A percentile compares a stretch with the other conserved stretches of the same genome.
Conservation (phyloP, 2,113 vertebrate genomes). For the Oxyura jamaicensis region DNA sequence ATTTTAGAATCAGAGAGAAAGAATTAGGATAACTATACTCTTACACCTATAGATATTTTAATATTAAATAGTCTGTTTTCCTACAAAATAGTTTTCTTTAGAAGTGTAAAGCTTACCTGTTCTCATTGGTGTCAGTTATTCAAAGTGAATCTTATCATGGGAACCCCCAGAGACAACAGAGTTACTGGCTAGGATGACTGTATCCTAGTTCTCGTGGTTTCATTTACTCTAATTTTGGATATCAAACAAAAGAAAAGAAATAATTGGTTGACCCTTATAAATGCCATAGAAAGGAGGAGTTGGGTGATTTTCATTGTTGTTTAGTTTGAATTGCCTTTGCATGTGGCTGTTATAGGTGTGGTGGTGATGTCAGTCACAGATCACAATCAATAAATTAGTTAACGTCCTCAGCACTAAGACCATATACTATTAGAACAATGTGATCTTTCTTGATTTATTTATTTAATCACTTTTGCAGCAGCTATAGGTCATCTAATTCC, state of each 20-base stretch:
- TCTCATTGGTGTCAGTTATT: background rate
- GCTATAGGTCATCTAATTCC: background rate
- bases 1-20: background rate
- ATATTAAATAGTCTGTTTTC: background rate
- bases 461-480: background rate
- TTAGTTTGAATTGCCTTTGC: background rate
- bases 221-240: background rate
- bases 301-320: background rate
- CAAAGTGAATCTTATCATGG: background rate
- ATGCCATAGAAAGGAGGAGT: background rate
- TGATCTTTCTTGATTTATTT: background rate
- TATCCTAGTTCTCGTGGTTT: background rate
- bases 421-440: background rate
- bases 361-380: background rate
- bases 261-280: background rate
- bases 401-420: background rate
- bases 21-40: background rate
- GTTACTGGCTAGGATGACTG: background rate
- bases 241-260: background rate
- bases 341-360: background rate
- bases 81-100: background rate
- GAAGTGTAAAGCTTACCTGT: constrained; percentile 1
- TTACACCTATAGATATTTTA: background rate
- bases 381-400: background rate
- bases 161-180: background rate